Evolutionary conservation across 2,113 vertebrate genomes (phyloP), one percentile per base, ranked within the genome.

Genomic region (Malurus cyaneus): DNA sequence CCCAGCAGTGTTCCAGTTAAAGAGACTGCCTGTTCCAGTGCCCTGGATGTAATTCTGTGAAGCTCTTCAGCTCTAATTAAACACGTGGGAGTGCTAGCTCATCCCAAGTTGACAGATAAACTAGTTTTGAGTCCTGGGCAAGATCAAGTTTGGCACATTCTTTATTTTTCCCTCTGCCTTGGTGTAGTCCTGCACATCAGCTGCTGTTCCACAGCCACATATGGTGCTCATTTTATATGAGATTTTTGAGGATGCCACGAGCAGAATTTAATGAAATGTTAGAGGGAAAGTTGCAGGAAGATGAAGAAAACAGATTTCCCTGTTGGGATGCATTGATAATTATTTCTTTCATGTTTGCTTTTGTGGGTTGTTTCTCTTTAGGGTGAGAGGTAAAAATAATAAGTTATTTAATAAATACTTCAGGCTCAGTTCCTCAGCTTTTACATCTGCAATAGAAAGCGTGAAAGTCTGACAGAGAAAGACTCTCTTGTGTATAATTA

Each of bases 31-130:
- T 93, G 54, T 93, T 86, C 91, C 84, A 50, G 76, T 91, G 88
- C 78, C 86, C 86, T 96, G 92, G 59, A 41, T 92, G 70, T 18
- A 60, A 52, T 92, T 94, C 60, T 31, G 6, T 71, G 87, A 17
- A 89, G 36, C 79, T 82, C 60, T 52, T 89, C 91, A 88, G 82
- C 69, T 80, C 60, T 90, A 24, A 77, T 92, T 79, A 84, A 92
- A 81, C 60, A 42, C 6, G 42, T 64, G 77, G 90, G 91, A 94
- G 59, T 70, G 83, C 67, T 21, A 64, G 49, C 69, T 87, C 26
- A 7, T 85, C 93, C 47, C 2, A 23, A 62, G 54, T 14, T 96
- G 76, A 86, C 86, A 91, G 82, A 81, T 62, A 94, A 93, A 88
- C 78, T 62, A 77, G 52, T 92, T 92, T 61, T 66, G 80, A 70